phyloP scores from a whole-genome alignment of 2,797 vertebrate genomes.

The Hydrophis major region DNA sequence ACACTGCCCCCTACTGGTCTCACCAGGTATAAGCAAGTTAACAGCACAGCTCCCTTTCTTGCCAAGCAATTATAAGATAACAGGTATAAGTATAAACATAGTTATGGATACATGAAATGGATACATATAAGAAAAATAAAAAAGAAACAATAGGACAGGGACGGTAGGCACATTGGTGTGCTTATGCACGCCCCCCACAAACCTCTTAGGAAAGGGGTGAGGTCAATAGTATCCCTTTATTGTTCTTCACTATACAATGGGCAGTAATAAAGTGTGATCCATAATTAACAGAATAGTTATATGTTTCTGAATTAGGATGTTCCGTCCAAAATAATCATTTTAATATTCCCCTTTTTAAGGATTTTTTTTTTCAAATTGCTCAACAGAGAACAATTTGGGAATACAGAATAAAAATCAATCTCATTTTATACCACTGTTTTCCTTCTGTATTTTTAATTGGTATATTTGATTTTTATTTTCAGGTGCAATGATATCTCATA shows the following conservation, averaged over 20 bases:
- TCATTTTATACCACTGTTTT: background rate
- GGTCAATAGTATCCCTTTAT: background rate
- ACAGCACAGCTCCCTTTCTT: fast-evolving
- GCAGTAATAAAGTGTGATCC: background rate
- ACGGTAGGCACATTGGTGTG: too few species aligned
- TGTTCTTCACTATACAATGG: background rate
- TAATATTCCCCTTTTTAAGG: background rate
- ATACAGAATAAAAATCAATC: background rate
- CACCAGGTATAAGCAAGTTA: background rate
- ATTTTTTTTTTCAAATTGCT: background rate
- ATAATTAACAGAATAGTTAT: background rate
- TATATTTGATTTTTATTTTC: background rate
- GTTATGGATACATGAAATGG: too few species aligned
- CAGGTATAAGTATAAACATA: too few species aligned
- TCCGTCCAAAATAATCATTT: background rate
- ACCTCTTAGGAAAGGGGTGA: too few species aligned
- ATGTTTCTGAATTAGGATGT: background rate
- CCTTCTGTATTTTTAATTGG: background rate
- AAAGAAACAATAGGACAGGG: too few species aligned
- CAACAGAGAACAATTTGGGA: background rate
- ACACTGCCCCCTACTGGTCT: constrained; percentile 64
- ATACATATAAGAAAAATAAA: too few species aligned
- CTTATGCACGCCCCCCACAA: too few species aligned
- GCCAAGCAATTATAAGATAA: too few species aligned
- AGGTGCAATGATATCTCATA: background rate